Evolutionary conservation across 2,113 vertebrate genomes (phyloP), one percentile per base, ranked within the genome.

Genomic region (Cepphus grylle): DNA sequence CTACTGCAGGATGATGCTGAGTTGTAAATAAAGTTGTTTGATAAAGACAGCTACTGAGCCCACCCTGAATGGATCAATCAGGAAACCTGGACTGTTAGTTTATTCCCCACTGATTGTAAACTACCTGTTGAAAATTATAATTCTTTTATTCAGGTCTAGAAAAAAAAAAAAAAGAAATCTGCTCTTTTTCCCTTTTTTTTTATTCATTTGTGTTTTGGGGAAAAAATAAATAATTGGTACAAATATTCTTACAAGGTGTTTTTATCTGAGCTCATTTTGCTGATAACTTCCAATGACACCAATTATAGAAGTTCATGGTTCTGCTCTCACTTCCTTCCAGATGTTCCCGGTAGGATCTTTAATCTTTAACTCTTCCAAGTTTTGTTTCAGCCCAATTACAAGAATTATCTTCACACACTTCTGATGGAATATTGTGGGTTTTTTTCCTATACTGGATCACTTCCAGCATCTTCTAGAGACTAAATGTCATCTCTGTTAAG

Each of bases 1-100:
- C 96, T 98, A 72, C 98, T 98, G 91, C 98, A 98, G 84, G 98
- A 98, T 90, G 98, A 98, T 78, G 96, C 98, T 7, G 98, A 98
- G 96, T 97, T 99, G 73, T 98, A 97, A 97, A 97, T 94, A 95
- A 89, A 49, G 27, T 47, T 72, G 63, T 92, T 82, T 13, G 80
- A 72, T 63, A 87, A 36, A 94, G 96, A 97, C 82, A 71, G 61
- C 97, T 88, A 76, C 40, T 63, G 95, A 96, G 96, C 93, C 95
- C 79, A 15, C 81, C 96, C 84, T 94, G 91, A 61, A 93, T 58
- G 92, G 93, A 94, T 91, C 50, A 32, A 25, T 97, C 97, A 96
- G 97, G 97, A 97, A 98, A 91, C 92, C 40, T 76, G 96, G 98
- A 96, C 97, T 97, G 94, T 86, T 95, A 34, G 38, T 97, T 97